Percentiles rank a stretch among this genome's conserved stretches.
Conservation (phyloP, 64 coral and sea anemone species). For the Catalaphyllia jardinei region DNA sequence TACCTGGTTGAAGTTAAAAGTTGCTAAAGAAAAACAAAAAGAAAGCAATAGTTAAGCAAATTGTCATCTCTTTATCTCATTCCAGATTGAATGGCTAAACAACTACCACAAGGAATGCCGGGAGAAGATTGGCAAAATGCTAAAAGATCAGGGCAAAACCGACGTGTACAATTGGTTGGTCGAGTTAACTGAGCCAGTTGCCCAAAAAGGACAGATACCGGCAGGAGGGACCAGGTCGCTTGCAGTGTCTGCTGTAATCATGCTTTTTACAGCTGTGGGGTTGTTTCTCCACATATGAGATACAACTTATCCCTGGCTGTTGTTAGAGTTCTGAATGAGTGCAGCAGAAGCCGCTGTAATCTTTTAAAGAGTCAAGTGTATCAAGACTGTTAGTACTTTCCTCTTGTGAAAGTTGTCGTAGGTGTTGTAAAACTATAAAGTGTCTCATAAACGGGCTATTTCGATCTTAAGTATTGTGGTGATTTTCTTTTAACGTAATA, state of each 20-base stretch:
- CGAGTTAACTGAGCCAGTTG: constrained; percentile 67
- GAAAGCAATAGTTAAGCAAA: not conserved
- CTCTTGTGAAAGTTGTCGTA: no score
- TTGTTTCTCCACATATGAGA: not conserved
- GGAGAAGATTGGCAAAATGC: constrained; percentile 63
- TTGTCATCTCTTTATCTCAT: not conserved
- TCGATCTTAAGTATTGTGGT: no score
- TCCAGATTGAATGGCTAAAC: constrained; percentile 77
- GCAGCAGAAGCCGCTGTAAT: no score
- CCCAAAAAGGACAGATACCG: not conserved
- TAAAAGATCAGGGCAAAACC: constrained; percentile 74
- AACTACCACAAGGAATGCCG: constrained; percentile 64
- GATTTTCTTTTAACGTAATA: no score
- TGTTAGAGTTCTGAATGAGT: not conserved
- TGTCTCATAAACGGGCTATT: no score
- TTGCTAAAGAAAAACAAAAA: not conserved
- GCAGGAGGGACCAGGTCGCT: not conserved
- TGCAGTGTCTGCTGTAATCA: not conserved
- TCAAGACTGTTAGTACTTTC: no score
- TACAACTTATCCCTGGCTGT: not conserved
- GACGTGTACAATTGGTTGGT: constrained; percentile 82
- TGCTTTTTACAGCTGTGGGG: not conserved
- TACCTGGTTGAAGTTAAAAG: no score
- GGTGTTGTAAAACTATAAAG: no score
- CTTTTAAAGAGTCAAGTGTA: no score